These are phyloP conservation scores for Hirtodrosophila cameraria DNA, from an alignment of 2,888 invertebrate genomes.

Conservation along the genomic window DNA sequence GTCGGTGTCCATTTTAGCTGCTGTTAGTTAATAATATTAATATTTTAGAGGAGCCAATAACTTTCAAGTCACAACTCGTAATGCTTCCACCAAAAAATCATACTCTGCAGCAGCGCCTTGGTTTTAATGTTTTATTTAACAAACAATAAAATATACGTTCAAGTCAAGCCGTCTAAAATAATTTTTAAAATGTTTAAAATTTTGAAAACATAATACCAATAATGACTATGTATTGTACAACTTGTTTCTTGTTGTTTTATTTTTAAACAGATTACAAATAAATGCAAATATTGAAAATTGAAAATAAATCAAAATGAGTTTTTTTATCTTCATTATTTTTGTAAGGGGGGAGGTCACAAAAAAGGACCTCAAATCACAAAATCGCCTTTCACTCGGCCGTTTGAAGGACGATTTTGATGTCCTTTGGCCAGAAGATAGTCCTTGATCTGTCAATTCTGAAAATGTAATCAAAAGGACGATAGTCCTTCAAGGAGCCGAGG, in stretches of 20 bases:
- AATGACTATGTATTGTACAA: slow-evolving; percentile 45
- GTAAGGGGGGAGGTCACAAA: no score
- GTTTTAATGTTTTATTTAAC: slow-evolving; percentile 54
- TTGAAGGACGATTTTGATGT: no score
- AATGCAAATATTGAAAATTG: slow-evolving; percentile 22
- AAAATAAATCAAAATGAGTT: no score
- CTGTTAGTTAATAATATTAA: slow-evolving; percentile 30
- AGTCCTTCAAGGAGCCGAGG: no score
- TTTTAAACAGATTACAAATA: slow-evolving; percentile 43
- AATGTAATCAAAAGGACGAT: no score
- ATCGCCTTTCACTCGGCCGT: no score
- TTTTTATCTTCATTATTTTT: no score
- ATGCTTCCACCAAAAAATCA: slow-evolving; percentile 11
- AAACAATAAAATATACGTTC: slow-evolving; percentile 37
- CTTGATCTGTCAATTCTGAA: no score
- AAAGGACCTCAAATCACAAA: no score
- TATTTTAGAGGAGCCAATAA: slow-evolving; percentile 10
- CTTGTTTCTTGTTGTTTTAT: slow-evolving; percentile 65
- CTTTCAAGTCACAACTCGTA: slow-evolving; percentile 9
- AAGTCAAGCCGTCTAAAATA: slow-evolving; percentile 41
- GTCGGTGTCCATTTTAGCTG: slow-evolving; percentile 64
- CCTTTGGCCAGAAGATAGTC: no score
- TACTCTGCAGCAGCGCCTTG: slow-evolving; percentile 39
- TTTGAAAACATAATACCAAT: slow-evolving; percentile 32
- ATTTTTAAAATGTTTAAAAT: slow-evolving; percentile 47